phyloP scores from a whole-genome alignment of 2,888 invertebrate genomes.

The Spisula subtruncata region DNA sequence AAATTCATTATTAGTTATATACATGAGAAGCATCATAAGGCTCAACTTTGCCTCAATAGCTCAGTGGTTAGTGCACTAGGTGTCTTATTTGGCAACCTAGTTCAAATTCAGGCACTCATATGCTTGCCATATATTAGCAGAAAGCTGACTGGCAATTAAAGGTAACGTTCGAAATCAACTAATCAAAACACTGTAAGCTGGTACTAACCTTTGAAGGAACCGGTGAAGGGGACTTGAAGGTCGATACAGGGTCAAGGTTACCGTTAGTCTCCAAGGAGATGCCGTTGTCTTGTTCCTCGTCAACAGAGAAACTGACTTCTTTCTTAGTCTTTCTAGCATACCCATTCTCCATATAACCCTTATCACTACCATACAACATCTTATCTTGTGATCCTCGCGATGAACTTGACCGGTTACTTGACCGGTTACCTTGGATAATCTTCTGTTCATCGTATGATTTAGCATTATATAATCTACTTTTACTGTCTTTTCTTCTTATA shows the following conservation, averaged over 20 bases:
- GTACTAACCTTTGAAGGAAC: conserved; percentile 57
- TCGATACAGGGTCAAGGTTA: conserved; percentile 63
- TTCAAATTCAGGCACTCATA: too few relatives aligned
- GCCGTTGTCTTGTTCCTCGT: conserved; percentile 63
- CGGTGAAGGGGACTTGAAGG: conserved; percentile 64
- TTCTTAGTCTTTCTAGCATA: conserved; percentile 70
- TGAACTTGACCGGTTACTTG: conserved; percentile 73
- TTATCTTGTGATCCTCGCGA: conserved; percentile 75
- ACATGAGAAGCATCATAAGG: too few relatives aligned
- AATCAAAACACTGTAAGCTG: neutral
- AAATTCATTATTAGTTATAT: too few relatives aligned
- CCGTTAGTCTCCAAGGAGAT: conserved; percentile 62
- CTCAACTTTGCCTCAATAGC: too few relatives aligned
- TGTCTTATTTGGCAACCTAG: too few relatives aligned
- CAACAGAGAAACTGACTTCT: conserved; percentile 74
- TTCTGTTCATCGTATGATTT: conserved; percentile 75
- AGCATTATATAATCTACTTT: conserved; percentile 69
- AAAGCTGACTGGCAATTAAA: too few relatives aligned
- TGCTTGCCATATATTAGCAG: too few relatives aligned
- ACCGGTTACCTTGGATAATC: conserved; percentile 72
- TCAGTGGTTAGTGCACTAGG: too few relatives aligned
- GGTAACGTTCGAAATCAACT: too few relatives aligned
- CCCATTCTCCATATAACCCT: conserved; percentile 55
- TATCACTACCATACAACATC: conserved; percentile 64
- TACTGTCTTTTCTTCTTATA: conserved; percentile 69